Evolutionary conservation across 2,113 vertebrate species (phyloP), one percentile per base, ranked within the genome.

Genomic region (Podocnemis expansa): DNA sequence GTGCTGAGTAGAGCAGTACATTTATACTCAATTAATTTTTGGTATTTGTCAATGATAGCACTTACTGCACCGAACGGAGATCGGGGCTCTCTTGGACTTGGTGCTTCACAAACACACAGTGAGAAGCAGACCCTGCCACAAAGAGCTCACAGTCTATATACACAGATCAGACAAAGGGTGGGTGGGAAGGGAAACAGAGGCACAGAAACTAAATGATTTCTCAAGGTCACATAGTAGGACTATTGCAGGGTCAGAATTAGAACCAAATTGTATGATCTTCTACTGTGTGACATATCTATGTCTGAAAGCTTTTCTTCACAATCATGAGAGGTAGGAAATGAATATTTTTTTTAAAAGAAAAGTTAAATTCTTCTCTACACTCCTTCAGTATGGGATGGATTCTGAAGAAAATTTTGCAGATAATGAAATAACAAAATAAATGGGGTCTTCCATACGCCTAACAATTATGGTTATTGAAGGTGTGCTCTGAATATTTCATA

Each of bases 381-480:
- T 51, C n/a, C 60, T 38, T 89, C 88, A 1, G 1, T 88, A 56
- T 87, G 8, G 38, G 8, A 78, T 38, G 47, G 83, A 73, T 82
- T 91, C 84, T 88, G 89, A 43, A 87, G 60, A 1, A 4, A 31
- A 13, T 70, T 93, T 89, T 88, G 67, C 21, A 67, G 25, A 34
- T 17, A n/a, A 19, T 85, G 52, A 86, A 95, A 58, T 87, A 78
- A 34, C 49, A 88, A 88, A 95, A 87, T 79, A n/a, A 5, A 0
- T 21, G 70, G 60, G 34, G 81, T 10, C 21, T 8, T 22, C 38
- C 67, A 81, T 94, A 43, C 29, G 24, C 25, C 81, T 76, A 22
- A 49, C 88, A 90, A 49, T 83, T 93, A 90, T 49, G n/a, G 34
- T 22, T 54, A 21, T n/a, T 60, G 58, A 34, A 91, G 88, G 82